Base-by-base conservation (phyloP, 2,888 invertebrate species). In the Lasioglossum malachurum region DNA sequence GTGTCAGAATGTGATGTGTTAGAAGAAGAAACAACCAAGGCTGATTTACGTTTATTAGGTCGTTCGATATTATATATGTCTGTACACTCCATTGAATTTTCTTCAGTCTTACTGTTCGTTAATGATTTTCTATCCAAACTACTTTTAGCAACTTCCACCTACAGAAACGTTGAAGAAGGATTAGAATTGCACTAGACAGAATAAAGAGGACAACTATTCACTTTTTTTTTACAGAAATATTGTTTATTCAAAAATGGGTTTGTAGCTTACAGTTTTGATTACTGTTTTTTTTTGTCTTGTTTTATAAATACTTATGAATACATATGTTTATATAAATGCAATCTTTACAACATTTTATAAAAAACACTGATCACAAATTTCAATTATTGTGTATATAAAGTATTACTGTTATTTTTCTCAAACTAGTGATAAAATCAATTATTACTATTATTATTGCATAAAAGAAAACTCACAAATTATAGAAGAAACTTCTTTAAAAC, bases 241-340 rank as follows among this genome's bases (percentile, higher is more conserved):
- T 88, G 93, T 94, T 94, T 94, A 94, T 94, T 94, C 84, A 88
- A 89, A 92, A 91, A 86, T 86, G 85, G 53, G 86, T 82, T 89
- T 78, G 77, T 44, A 77, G 87, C 83, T 88, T 92, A 92, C 92
- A 92, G 76, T 84, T 86, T 86, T 69, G 83, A 77, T 86, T 76
- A 89, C 84, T 83, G 67, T 83, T 78, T 69, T 78, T 69, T 75
- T 4, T 73, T 81, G 44, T 44, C 0, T 44, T 44, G 41, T 75
- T 74, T 82, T 85, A 78, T 82, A 88, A 86, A 91, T 82, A 78
- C 73, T 87, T 76, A 83, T 82, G 78, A 72, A 78, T 88, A 90
- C 84, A 88, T 73, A 35, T 82, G 44, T 82, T 69, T 49, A 74
- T 88, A 80, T 91, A 87, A 84, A 88, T 88, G 76, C 71, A 81